Evolutionary conservation across 2,797 vertebrate genomes (phyloP).

Genomic region (Poeciliopsis gracilis): DNA sequence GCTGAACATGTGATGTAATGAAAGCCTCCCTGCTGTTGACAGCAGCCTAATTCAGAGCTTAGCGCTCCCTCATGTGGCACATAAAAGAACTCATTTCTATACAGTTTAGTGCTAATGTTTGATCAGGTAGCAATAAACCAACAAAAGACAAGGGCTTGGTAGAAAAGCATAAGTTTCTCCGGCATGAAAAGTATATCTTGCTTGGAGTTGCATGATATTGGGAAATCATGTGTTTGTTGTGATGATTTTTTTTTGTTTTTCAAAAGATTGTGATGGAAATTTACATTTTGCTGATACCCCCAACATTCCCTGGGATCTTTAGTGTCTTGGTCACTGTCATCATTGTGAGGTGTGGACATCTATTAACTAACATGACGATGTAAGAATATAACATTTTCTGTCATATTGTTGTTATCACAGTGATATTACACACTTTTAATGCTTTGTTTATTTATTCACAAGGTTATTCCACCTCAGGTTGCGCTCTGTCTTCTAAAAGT

Average conservation of each 20-base stretch:
- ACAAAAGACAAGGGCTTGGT: not conserved
- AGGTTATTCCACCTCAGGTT: not conserved
- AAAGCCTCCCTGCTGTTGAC: not conserved
- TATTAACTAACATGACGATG: not conserved
- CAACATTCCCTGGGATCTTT: not conserved
- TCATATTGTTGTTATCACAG: not conserved
- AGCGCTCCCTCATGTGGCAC: constrained; percentile 69
- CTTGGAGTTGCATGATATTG: not conserved
- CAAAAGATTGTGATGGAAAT: not conserved
- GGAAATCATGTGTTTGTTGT: not conserved
- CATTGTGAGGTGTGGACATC: not conserved
- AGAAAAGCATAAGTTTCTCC: not conserved
- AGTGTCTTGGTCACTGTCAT: not conserved
- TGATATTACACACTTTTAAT: not conserved
- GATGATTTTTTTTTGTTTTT: not conserved
- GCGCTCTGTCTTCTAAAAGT: not conserved
- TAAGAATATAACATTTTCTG: not conserved
- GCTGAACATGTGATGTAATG: not conserved
- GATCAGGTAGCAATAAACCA: not conserved
- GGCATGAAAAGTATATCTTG: not conserved
- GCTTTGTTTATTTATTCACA: not conserved
- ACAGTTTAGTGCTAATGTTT: not conserved
- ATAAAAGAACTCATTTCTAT: not conserved
- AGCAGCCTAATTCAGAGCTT: constrained; percentile 17
- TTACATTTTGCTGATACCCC: not conserved